Base-by-base conservation (phyloP, 2,888 invertebrate species). In the Cheilosia pagana region DNA sequence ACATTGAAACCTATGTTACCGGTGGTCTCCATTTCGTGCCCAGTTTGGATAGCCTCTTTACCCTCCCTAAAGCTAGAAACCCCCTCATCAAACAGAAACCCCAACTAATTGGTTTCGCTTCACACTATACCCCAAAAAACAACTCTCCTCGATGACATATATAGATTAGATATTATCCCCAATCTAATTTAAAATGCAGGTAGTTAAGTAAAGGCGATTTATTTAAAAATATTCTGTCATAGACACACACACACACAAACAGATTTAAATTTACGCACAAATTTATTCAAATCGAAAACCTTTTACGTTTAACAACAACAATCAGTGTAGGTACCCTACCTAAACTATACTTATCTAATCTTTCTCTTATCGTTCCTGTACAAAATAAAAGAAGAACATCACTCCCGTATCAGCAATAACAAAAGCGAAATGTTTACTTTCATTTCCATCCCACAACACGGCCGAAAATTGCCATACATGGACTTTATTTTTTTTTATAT, bases 341-440 rank as follows among this genome's bases (percentile, higher is more conserved):
- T 12, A n/a, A n/a, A n/a, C n/a, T n/a, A n/a, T n/a, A 12, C 23
- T 52, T 67, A 67, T 57, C 68, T 68, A 21, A 68, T 68, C 68
- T 43, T 16, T 39, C 7, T 3, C 55, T 68, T 68, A 68, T 68
- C 68, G n/a, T 45, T 57, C 55, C 35, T 63, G 35, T 25, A 28
- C 41, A 28, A 31, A 35, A 28, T 2, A 25, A 45, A 6, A 39
- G 2, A 19, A 19, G 35, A 50, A 59, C 8, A 25, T 6, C 31
- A 45, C 31, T 50, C 50, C 50, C 21, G 28, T 35, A 55, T 67
- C 53, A 53, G 53, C 28, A 39, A 35, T 39, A 65, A 12, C 28
- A 28, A 55, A 14, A 28, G 35, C n/a, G n/a, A 41, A 43, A 45
- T 45, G 45, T 45, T 7, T 45, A 45, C 45, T 10, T 45, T 16